These are phyloP conservation scores for Huso huso DNA, from an alignment of 2,797 vertebrate species.

Conservation along the genomic window DNA sequence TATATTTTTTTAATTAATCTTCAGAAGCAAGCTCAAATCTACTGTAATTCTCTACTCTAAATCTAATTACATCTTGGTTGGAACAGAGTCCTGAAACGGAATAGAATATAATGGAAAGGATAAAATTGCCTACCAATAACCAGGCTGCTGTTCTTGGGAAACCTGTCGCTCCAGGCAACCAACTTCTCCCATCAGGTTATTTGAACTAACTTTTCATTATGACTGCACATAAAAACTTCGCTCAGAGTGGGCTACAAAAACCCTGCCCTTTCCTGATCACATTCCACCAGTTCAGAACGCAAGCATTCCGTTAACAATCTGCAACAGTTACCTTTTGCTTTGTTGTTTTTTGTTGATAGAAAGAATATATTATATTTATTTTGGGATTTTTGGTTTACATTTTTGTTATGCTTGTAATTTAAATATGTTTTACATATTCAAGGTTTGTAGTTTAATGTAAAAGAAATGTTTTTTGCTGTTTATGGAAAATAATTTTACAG, in stretches of 20 bases:
- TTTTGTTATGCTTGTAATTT: slow-evolving; percentile 75
- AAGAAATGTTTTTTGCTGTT: slow-evolving; percentile 81
- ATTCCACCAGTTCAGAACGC: slow-evolving; percentile 17
- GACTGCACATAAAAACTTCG: slow-evolving; percentile 3
- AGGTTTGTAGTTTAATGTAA: slow-evolving; percentile 92
- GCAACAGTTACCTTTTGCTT: slow-evolving; percentile 59
- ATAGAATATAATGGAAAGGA: no score
- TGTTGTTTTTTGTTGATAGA: slow-evolving; percentile 71
- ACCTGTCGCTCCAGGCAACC: slow-evolving; percentile 6
- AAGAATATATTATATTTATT: slow-evolving; percentile 49
- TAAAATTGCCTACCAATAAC: no score
- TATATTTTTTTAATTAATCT: no score
- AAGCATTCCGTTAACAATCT: slow-evolving; percentile 40
- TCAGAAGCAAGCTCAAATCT: no score
- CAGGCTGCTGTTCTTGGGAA: slow-evolving; percentile 5
- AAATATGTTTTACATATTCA: slow-evolving; percentile 77
- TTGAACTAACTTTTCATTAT: background rate
- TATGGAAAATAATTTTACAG: slow-evolving; percentile 74
- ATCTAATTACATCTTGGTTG: no score
- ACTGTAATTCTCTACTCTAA: no score
- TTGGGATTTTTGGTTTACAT: slow-evolving; percentile 43
- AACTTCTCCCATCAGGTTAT: slow-evolving; percentile 3
- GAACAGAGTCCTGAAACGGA: no score
- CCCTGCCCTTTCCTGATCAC: slow-evolving; percentile 4
- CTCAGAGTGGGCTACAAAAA: background rate